phyloP scores from a whole-genome alignment of 92 coral and sea anemone species.

The Meandrina meandrites region DNA sequence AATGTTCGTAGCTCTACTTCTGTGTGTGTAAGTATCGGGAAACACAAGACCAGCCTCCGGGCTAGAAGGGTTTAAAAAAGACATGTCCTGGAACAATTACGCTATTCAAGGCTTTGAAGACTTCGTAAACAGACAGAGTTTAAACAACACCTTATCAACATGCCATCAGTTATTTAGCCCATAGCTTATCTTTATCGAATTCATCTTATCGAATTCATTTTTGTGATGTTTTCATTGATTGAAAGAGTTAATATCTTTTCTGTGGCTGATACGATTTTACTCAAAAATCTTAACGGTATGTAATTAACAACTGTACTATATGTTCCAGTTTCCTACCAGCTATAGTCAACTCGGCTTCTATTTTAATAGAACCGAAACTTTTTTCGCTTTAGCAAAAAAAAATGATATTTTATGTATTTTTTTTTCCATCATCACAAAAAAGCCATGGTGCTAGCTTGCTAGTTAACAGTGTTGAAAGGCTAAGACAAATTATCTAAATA shows the following conservation, averaged over 20 bases:
- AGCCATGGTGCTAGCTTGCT: no score
- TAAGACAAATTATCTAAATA: no score
- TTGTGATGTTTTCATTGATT: background rate
- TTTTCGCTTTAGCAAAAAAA: background rate
- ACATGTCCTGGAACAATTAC: background rate
- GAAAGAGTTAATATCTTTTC: background rate
- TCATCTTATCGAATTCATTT: background rate
- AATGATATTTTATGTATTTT: no score
- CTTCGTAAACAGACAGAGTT: background rate
- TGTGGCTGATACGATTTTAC: background rate
- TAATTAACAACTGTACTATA: background rate
- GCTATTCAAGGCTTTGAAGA: background rate
- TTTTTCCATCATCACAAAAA: no score
- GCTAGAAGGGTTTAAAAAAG: background rate
- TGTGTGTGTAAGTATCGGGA: background rate
- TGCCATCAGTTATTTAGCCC: background rate
- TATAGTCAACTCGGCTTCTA: background rate
- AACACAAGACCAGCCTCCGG: background rate
- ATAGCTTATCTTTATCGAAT: background rate
- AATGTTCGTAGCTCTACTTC: background rate
- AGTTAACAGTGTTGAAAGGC: no score
- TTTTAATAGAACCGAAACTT: background rate
- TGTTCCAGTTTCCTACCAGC: background rate
- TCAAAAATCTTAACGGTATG: background rate
- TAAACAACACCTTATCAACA: background rate